Base-by-base conservation (phyloP, 1,140 invertebrate genomes). In the Asobara japonica region DNA sequence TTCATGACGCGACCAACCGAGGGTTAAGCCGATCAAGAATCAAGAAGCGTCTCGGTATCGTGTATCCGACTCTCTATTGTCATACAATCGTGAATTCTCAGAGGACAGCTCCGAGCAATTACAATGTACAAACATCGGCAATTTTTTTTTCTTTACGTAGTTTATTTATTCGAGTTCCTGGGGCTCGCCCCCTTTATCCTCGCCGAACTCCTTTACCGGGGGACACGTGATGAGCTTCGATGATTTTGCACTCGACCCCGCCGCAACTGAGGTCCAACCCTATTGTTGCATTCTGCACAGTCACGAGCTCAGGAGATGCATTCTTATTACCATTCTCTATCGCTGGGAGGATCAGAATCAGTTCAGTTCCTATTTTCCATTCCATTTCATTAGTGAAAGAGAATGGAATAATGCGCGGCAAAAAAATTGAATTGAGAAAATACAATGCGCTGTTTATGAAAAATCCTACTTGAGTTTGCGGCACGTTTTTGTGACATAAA, bases 331-430 rank as follows among this genome's bases (percentile, higher is more conserved):
- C 78, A 81, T 79, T 74, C 69, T 72, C 75, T 78, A 79, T 79
- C 76, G 77, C 69, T 73, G 33, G 65, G 64, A 71, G 38, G 48
- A 73, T 66, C 76, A 18, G 22, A 56, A 56, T 56, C 77, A 76
- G 74, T 76, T 77, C 80, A 81, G 77, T 80, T 81, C 79, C 79
- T 73, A 80, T 80, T 81, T 81, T 77, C 78, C 80, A 80, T 79
- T 74, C 61, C 4, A 31, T 64, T 64, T 10, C 31, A 33, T 6
- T 10, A 45, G 6, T n/a, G 41, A 45, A 45, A n/a, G n/a, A n/a
- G n/a, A n/a, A n/a, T n/a, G n/a, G n/a, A n/a, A n/a, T n/a, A n/a
- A n/a, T n/a, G n/a, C n/a, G n/a, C n/a, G n/a, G n/a, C n/a, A n/a
- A n/a, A n/a, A n/a, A n/a, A n/a, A n/a, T n/a, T n/a, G n/a, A n/a